These are phyloP conservation scores for Pseudomyrmex pallidus DNA, from an alignment of 1,140 invertebrate genomes.

Conservation along the genomic window DNA sequence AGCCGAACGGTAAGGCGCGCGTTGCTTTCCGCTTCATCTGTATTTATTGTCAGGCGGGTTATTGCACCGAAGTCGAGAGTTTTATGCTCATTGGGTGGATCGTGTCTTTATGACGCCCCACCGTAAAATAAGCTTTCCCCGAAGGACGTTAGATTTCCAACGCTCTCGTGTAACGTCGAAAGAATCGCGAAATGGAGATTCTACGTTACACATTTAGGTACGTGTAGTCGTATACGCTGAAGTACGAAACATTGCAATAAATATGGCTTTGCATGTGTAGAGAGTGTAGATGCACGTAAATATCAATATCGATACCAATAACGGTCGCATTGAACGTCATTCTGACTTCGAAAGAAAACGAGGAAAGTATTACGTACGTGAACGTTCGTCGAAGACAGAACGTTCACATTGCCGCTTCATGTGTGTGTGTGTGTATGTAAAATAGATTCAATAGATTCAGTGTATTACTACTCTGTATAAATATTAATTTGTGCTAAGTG, in stretches of 20 bases:
- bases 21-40: constrained; percentile 48
- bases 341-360: constrained; percentile 15
- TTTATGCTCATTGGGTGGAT: constrained; percentile 73
- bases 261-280: constrained; percentile 49
- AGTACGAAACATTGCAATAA: constrained; percentile 49
- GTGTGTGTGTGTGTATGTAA: no score
- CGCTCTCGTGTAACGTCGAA: not conserved
- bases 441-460: not conserved
- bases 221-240: not conserved
- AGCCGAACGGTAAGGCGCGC: not conserved
- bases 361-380: not conserved
- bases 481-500: not conserved
- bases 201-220: constrained; percentile 14
- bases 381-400: no score
- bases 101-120: constrained; percentile 67
- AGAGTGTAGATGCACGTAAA: not conserved
- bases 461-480: not conserved
- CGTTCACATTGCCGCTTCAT: no score
- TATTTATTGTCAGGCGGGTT: constrained; percentile 66
- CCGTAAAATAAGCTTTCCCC: constrained; percentile 68
- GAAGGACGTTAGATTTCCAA: constrained; percentile 43
- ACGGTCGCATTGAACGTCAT: not conserved
- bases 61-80: constrained; percentile 64
- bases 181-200: constrained; percentile 61
- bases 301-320: constrained; percentile 7